phyloP scores from a whole-genome alignment of 2,113 vertebrate genomes.

The Conger conger region DNA sequence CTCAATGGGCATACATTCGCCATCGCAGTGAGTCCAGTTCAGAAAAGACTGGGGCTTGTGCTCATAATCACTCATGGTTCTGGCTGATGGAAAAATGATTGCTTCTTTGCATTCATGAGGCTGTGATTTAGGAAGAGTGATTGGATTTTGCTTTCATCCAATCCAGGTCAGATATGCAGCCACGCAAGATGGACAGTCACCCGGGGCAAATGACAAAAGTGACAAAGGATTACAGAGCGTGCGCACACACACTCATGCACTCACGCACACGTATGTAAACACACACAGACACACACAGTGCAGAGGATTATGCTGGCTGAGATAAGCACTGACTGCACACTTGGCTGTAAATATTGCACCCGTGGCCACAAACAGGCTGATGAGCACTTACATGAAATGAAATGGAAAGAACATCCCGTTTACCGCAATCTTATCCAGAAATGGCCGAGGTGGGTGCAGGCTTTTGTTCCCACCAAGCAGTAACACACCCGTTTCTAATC shows the following conservation, averaged over 20 bases:
- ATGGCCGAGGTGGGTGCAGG: too few relatives aligned
- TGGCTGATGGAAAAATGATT: not conserved
- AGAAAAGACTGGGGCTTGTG: not conserved
- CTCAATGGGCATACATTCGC: not conserved
- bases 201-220: constrained; percentile 29
- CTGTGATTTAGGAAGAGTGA: not conserved
- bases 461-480: too few relatives aligned
- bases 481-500: too few relatives aligned
- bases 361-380: not conserved
- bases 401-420: too few relatives aligned
- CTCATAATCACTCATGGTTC: not conserved
- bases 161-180: not conserved
- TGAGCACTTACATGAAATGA: not conserved
- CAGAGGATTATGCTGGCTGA: not conserved
- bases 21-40: not conserved
- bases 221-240: constrained; percentile 30
- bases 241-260: constrained; percentile 8
- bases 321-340: not conserved
- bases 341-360: not conserved
- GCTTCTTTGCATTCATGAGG: not conserved
- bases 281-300: not conserved
- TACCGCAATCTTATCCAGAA: too few relatives aligned
- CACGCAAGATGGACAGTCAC: not conserved
- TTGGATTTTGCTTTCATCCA: not conserved
- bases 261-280: not conserved